A percentile compares a stretch with the other conserved stretches of the same genome.
These are phyloP conservation scores for Argyra leucocephala DNA, from an alignment of 2,888 invertebrate genomes.

Conservation along the genomic window DNA sequence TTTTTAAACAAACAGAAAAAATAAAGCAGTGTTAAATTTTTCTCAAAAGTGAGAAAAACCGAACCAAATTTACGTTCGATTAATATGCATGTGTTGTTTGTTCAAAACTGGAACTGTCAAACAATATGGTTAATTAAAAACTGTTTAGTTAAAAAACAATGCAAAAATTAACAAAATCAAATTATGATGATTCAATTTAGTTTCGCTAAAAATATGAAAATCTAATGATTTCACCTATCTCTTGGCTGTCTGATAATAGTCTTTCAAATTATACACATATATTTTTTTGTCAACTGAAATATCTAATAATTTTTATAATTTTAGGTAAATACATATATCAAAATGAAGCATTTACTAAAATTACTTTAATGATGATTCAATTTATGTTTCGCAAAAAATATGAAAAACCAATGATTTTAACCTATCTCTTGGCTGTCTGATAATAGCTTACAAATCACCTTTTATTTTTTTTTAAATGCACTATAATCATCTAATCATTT, in stretches of 20 bases:
- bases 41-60: too few species aligned
- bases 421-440: constrained; percentile 3
- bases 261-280: too few species aligned
- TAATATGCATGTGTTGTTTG: not conserved
- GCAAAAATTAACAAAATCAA: not conserved
- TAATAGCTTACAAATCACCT: not conserved
- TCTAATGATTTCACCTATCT: not conserved
- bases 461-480: constrained; percentile 26
- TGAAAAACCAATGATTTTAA: not conserved
- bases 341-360: too few species aligned
- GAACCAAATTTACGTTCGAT: not conserved
- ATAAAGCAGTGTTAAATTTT: not conserved
- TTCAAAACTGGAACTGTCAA: not conserved
- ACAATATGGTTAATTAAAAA: not conserved
- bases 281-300: too few species aligned
- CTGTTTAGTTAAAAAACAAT: not conserved
- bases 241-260: constrained; percentile 9
- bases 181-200: constrained; percentile 4
- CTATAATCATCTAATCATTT: too few species aligned
- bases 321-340: too few species aligned
- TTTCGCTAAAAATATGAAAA: constrained; percentile 2
- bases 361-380: not conserved
- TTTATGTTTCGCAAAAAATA: constrained; percentile 7
- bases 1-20: constrained; percentile 16
- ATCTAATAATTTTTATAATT: too few species aligned